These are phyloP conservation scores for Apostichopus parvimensis DNA, from an alignment of 35 echinoderm and acorn worm genomes.

Conservation along the genomic window DNA sequence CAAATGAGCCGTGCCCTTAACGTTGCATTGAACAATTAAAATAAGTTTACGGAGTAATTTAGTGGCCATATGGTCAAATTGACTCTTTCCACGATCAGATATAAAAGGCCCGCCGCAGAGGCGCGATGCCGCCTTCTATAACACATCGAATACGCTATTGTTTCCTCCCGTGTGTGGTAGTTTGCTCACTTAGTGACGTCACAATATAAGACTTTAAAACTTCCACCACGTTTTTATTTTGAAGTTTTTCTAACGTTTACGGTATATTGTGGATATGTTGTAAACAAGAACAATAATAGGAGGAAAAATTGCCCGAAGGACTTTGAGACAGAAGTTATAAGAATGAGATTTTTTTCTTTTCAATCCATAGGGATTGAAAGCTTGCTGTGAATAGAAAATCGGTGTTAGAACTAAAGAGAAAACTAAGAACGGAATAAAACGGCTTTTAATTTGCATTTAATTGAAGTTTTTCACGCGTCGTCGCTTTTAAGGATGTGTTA, in stretches of 20 bases:
- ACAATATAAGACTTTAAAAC: slow-evolving; percentile 15
- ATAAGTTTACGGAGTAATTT: slow-evolving; percentile 36
- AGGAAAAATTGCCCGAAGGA: slow-evolving; percentile 34
- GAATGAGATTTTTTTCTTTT: neutral
- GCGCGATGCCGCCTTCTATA: slow-evolving; percentile 6
- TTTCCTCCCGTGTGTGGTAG: neutral
- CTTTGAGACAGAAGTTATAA: slow-evolving; percentile 4
- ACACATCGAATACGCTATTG: slow-evolving; percentile 16
- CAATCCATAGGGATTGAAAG: slow-evolving; percentile 26
- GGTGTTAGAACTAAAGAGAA: neutral
- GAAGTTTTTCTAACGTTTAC: slow-evolving; percentile 18
- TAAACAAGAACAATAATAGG: neutral
- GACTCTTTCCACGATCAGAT: neutral
- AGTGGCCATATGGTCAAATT: slow-evolving; percentile 32
- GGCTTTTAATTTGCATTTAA: slow-evolving; percentile 60
- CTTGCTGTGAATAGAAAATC: slow-evolving; percentile 6
- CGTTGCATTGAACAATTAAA: slow-evolving; percentile 20
- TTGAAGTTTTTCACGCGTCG: slow-evolving; percentile 48
- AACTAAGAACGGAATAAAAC: slow-evolving; percentile 5
- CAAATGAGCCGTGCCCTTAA: slow-evolving; percentile 38
- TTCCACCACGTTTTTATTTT: neutral
- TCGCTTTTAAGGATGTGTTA: slow-evolving; percentile 56
- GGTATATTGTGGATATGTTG: slow-evolving; percentile 8
- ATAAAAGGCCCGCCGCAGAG: slow-evolving; percentile 20
- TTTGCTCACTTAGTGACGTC: slow-evolving; percentile 25